Base-by-base conservation (phyloP, 2,113 vertebrate species). In the Apus apus region DNA sequence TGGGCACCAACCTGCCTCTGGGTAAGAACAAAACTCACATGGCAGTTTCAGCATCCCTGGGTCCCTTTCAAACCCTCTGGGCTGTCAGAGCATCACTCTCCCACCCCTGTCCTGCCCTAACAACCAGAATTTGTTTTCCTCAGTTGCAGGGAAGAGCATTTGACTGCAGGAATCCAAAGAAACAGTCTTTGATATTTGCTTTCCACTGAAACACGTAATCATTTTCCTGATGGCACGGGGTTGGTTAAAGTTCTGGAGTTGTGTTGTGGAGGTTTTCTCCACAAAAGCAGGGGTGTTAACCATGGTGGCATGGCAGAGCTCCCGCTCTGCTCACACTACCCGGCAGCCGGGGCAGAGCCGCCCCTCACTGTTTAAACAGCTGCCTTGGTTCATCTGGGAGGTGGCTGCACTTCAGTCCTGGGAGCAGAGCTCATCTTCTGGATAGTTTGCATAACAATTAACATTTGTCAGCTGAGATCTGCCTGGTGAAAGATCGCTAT, bases 371-470 rank as follows among this genome's bases (percentile, higher is more conserved):
- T 94, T 94, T 88, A 23, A 92, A 92, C 89, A 96, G 91, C 83
- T 97, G 91, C 73, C 61, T 45, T 1, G 4, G 22, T 87, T 78
- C 89, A 46, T 84, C 86, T n/a, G 76, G 66, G 93, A 75, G 61
- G 89, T 75, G 94, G 53, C 76, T 96, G 89, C 76, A 68, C 91
- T 81, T 94, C 91, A 51, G 68, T 57, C 61, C 89, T 91, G 93
- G 70, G 89, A 92, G 93, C 64, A 70, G 83, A 85, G 76, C 87
- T 94, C 87, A 72, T 95, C 95, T 84, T 95, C 80, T 57, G 80
- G 40, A 75, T 40, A 75, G 93, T 94, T 95, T 94, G 94, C 89
- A 78, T 94, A 87, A 91, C 91, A 95, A 94, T 96, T 84, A 94
- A 53, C 94, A 85, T 94, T 94, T 94, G 89, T 93, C 91, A 95